These are phyloP conservation scores for Hypsibius dujardini DNA, from an alignment of 1,140 invertebrate species.

Conservation along the genomic window DNA sequence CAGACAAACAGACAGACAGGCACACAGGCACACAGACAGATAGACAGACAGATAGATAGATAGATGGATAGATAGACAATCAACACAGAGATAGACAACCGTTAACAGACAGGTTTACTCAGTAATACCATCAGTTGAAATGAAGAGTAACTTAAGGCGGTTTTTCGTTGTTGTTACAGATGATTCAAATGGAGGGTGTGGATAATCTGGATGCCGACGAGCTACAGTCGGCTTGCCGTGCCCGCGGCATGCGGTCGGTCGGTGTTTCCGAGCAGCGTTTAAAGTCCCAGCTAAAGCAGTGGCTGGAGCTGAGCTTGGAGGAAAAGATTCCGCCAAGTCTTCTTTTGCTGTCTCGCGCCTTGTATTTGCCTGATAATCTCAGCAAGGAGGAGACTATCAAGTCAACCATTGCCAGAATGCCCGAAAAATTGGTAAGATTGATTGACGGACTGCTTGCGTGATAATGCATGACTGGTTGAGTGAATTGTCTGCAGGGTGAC, in stretches of 20 bases:
- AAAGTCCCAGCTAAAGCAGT: constrained; percentile 66
- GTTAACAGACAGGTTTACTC: no score
- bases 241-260: constrained; percentile 88
- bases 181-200: constrained; percentile 87
- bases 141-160: constrained; percentile 1
- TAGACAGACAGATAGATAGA: no score
- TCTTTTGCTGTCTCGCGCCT: constrained; percentile 68
- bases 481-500: constrained; percentile 34
- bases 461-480: constrained; percentile 17
- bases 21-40: no score
- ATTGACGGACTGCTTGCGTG: background rate
- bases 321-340: constrained; percentile 86
- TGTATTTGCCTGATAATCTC: constrained; percentile 76
- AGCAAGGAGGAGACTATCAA: constrained; percentile 74
- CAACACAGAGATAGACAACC: no score
- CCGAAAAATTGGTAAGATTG: constrained; percentile 55
- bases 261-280: constrained; percentile 76
- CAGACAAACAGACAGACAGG: no score
- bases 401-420: constrained; percentile 71
- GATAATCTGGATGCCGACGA: constrained; percentile 69
- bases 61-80: no score
- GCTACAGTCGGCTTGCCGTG: constrained; percentile 75
- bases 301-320: constrained; percentile 85
- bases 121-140: background rate
- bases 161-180: constrained; percentile 33